phyloP scores from a whole-genome alignment of 2,888 invertebrate genomes.

The Drosophila monieri region DNA sequence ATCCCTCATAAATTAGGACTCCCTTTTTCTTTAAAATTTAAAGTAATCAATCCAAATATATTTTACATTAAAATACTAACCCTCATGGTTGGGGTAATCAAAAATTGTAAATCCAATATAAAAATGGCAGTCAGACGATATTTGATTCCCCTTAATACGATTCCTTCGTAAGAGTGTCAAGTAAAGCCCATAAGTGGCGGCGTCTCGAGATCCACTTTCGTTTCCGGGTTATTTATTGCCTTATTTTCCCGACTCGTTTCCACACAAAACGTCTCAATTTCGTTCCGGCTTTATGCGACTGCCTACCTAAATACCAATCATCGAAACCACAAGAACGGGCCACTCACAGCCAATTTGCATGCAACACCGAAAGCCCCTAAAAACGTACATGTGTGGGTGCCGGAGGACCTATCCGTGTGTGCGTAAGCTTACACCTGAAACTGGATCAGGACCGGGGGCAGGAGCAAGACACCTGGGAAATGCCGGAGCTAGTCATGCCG shows the following conservation, averaged over 20 bases:
- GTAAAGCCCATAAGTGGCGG: constrained; percentile 30
- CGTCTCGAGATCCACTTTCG: constrained; percentile 39
- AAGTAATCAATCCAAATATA: background rate
- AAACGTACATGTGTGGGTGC: constrained; percentile 32
- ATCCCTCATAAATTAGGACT: too few species aligned
- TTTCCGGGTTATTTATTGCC: constrained; percentile 55
- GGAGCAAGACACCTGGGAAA: constrained; percentile 35
- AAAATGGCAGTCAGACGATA: constrained; percentile 10
- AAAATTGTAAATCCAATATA: constrained; percentile 21
- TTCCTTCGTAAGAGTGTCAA: constrained; percentile 5
- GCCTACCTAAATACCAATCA: constrained; percentile 31
- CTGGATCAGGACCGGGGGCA: constrained; percentile 6
- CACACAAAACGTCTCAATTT: constrained; percentile 44
- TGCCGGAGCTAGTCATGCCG: constrained; percentile 25
- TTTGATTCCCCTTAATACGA: constrained; percentile 32
- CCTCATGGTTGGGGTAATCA: background rate
- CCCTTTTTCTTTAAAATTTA: too few species aligned
- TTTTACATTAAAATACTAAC: background rate
- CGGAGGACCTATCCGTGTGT: constrained; percentile 15
- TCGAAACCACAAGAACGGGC: constrained; percentile 44
- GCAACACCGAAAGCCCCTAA: constrained; percentile 50
- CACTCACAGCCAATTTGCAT: constrained; percentile 69
- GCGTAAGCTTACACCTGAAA: constrained; percentile 48
- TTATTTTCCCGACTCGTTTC: constrained; percentile 35
- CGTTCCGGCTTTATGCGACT: constrained; percentile 29